phyloP scores from a whole-genome alignment of 2,113 vertebrate species.

The Upupa epops region DNA sequence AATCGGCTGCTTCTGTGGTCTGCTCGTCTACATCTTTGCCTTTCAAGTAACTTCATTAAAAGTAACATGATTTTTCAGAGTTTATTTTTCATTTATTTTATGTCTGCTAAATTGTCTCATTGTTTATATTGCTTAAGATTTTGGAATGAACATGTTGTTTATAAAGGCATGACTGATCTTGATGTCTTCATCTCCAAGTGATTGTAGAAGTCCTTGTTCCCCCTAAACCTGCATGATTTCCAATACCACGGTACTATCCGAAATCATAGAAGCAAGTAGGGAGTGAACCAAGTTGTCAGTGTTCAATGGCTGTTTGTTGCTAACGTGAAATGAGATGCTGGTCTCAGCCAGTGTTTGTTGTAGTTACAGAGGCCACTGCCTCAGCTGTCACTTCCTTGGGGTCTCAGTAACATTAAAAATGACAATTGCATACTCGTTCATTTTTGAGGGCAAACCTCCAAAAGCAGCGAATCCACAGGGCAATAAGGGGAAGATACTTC shows the following conservation, averaged over 20 bases:
- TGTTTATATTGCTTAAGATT: not conserved
- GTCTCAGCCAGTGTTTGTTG: not conserved
- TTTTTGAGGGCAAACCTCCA: not conserved
- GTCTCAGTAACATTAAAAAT: not conserved
- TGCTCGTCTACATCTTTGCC: not conserved
- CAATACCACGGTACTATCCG: not conserved
- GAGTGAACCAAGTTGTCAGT: not conserved
- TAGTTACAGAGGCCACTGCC: not conserved
- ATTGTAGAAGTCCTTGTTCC: not conserved
- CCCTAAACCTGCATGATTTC: not conserved
- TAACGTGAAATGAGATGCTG: slow-evolving; percentile 17
- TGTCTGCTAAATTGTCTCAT: not conserved
- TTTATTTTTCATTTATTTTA: slow-evolving; percentile 19
- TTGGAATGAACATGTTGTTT: not conserved
- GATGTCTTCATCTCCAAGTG: not conserved
- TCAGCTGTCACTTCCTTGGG: not conserved
- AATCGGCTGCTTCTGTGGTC: not conserved
- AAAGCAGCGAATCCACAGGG: not conserved
- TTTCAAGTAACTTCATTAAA: not conserved
- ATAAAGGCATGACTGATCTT: not conserved
- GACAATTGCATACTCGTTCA: not conserved
- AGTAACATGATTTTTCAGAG: not conserved
- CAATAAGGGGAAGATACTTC: not conserved
- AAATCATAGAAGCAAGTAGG: not conserved
- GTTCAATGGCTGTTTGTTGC: not conserved